Conservation (phyloP, 2,797 vertebrate species). For the Epinephelus coioides region DNA sequence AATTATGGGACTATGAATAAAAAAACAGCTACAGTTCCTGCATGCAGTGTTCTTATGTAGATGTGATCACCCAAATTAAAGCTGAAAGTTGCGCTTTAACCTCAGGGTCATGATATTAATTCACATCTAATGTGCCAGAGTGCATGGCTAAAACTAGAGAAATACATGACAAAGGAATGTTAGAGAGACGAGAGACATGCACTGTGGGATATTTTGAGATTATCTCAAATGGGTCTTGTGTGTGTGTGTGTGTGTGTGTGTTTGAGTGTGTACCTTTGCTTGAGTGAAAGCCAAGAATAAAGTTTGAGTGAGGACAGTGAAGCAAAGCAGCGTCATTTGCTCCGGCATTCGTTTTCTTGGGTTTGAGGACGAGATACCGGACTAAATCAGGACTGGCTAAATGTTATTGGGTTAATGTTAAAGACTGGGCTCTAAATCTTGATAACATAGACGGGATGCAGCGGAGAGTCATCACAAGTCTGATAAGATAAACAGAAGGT, state of each 20-base stretch:
- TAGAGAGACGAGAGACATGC: neutral
- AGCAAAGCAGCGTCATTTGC: neutral
- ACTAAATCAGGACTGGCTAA: neutral
- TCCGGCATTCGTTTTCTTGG: neutral
- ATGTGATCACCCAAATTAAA: neutral
- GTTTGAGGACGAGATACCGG: neutral
- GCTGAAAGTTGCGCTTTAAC: neutral
- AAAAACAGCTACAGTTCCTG: neutral
- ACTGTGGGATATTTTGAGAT: neutral
- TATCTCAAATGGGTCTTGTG: neutral
- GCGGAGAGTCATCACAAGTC: neutral
- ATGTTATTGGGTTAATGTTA: neutral
- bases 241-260: neutral
- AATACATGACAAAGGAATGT: neutral
- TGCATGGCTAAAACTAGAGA: neutral
- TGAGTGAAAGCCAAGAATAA: neutral
- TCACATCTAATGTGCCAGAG: too few species aligned
- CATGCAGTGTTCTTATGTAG: neutral
- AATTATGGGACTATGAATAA: neutral
- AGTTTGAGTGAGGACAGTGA: neutral
- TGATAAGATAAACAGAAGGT: constrained; percentile 28
- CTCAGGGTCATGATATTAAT: too few species aligned
- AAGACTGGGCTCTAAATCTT: neutral
- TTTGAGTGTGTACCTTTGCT: neutral
- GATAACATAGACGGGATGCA: neutral